These are phyloP conservation scores for Herpailurus yagouaroundi DNA, from an alignment of 2,113 vertebrate species.

Conservation along the genomic window DNA sequence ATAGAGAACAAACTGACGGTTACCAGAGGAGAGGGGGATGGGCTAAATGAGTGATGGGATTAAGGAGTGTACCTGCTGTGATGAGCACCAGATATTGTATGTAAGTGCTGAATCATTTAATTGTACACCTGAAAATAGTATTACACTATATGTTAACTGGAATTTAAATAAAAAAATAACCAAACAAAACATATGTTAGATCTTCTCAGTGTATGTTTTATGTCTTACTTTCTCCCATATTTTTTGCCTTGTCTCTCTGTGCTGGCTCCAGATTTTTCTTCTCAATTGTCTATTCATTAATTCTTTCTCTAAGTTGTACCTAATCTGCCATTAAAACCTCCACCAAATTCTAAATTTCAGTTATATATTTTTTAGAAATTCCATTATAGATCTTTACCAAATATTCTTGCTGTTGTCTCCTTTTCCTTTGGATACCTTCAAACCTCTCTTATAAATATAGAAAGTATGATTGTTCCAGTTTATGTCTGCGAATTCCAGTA, in stretches of 20 bases:
- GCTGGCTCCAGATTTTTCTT: not conserved
- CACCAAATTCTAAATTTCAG: not conserved
- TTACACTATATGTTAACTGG: not conserved
- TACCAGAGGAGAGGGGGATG: not conserved
- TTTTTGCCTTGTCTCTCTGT: not conserved
- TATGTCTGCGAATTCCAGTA: not conserved
- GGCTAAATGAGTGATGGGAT: not conserved
- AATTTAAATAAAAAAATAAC: not conserved
- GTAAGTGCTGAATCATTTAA: not conserved
- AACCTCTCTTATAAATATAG: not conserved
- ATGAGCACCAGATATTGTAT: not conserved
- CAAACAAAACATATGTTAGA: not conserved
- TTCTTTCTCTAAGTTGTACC: not conserved
- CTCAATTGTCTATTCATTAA: not conserved
- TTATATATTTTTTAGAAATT: not conserved
- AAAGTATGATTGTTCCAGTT: not conserved
- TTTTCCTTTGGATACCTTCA: not conserved
- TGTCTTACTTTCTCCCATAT: not conserved
- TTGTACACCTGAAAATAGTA: not conserved
- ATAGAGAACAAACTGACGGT: not conserved
- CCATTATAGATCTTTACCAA: constrained; percentile 7
- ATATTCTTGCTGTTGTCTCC: not conserved
- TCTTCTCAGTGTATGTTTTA: not conserved
- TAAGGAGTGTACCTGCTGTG: not conserved
- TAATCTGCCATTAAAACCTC: not conserved